Percentiles rank a stretch among this genome's conserved stretches.
These are phyloP conservation scores for Piaya cayana DNA, from an alignment of 2,113 vertebrate species.

Conservation along the genomic window DNA sequence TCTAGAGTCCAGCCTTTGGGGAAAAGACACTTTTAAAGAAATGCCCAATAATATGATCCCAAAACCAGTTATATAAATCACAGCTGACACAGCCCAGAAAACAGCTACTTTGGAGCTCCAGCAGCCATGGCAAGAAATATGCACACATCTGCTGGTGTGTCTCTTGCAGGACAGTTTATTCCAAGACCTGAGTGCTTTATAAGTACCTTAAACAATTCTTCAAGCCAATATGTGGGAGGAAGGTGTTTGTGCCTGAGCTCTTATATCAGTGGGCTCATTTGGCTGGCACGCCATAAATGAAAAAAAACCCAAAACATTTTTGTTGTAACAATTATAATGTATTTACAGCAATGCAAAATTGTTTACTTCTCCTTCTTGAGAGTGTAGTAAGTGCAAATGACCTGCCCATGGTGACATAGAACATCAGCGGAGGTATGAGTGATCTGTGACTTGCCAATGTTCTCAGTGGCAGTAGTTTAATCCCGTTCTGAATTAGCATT, in stretches of 20 bases:
- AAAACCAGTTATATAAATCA: slow-evolving; percentile 15
- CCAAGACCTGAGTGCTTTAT: not conserved
- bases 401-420: not conserved
- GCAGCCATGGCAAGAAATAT: not conserved
- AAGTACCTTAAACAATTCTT: not conserved
- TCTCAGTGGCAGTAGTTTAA: not conserved
- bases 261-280: not conserved
- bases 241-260: not conserved
- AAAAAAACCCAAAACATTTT: not conserved
- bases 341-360: not conserved
- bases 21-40: not conserved
- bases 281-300: fast-evolving
- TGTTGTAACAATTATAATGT: not conserved
- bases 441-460: not conserved
- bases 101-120: not conserved
- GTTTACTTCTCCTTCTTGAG: not conserved
- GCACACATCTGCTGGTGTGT: not conserved
- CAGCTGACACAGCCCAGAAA: not conserved
- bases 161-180: not conserved
- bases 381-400: not conserved
- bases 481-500: not conserved
- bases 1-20: not conserved
- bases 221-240: not conserved
- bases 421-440: fast-evolving
- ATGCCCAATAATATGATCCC: not conserved